Evolutionary conservation across 2,888 invertebrate species (phyloP), one percentile per base, ranked within the genome.

Genomic region (Hoplodrina blanda): DNA sequence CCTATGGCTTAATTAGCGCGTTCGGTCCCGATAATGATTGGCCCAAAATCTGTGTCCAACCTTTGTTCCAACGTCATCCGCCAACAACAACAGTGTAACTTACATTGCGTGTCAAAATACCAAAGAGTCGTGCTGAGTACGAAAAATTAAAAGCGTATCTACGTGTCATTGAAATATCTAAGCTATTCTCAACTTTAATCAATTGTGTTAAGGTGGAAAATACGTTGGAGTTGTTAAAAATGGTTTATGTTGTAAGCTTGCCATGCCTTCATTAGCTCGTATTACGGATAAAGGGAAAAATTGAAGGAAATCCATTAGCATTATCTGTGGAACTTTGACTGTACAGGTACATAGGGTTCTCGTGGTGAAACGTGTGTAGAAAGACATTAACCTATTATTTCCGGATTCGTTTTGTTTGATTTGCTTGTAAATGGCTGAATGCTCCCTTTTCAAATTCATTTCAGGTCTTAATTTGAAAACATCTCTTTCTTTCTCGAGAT

Each of bases 241-340:
- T 54, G 67, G 59, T 74, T 77, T 55, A 65, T 50, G 57, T 57
- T 62, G 65, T 55, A 57, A 66, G 78, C 66, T 77, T 74, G 54
- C 46, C 70, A 33, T 73, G 69, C 74, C 76, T 76, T 80, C 79
- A 81, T 80, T 76, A 81, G 79, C 79, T 54, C 50, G 59, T 66
- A 78, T 78, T 78, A 80, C 55, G 63, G 54, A 59, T 66, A 72
- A 69, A 71, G 63, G 57, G 66, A 81, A 80, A 81, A 81, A 78
- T 67, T 67, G 10, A 67, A 78, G 68, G 69, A 64, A 81, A 81
- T 81, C 78, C 72, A 80, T 80, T 80, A 81, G 65, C 52, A 64
- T 81, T 81, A 78, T 69, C 63, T 66, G 50, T 30, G 72, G 54
- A 61, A 54, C 41, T 77, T 65, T 41, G 49, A 46, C 46, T 46